A percentile compares a stretch with the other conserved stretches of the same genome.
Evolutionary conservation across 1,140 invertebrate genomes (phyloP).

Genomic region (Drosophila insularis): DNA sequence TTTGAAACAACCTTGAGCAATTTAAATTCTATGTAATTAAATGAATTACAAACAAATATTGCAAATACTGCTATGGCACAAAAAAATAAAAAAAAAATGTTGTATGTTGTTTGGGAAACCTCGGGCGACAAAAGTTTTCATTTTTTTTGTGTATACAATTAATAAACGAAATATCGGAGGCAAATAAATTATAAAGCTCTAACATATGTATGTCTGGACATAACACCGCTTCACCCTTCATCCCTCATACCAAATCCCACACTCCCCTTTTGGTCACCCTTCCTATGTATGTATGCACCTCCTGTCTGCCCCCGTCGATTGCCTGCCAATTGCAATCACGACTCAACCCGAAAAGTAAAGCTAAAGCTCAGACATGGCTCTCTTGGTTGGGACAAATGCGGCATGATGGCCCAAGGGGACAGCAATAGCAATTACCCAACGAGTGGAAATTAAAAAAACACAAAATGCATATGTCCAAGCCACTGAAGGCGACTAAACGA

Average conservation of each 20-base stretch:
- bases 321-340: slow-evolving; percentile 74
- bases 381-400: slow-evolving; percentile 71
- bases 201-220: slow-evolving; percentile 69
- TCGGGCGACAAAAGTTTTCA: slow-evolving; percentile 19
- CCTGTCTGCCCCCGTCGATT: slow-evolving; percentile 5
- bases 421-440: slow-evolving; percentile 68
- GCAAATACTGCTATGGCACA: slow-evolving; percentile 10
- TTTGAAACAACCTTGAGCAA: slow-evolving; percentile 62
- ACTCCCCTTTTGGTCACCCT: not conserved
- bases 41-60: slow-evolving; percentile 66
- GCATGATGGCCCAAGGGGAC: slow-evolving; percentile 77
- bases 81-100: slow-evolving; percentile 38
- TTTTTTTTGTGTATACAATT: slow-evolving; percentile 60
- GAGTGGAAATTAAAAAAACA: slow-evolving; percentile 55
- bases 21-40: slow-evolving; percentile 73
- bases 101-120: slow-evolving; percentile 4
- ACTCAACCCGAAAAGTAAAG: slow-evolving; percentile 52
- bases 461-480: slow-evolving; percentile 32
- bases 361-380: slow-evolving; percentile 54
- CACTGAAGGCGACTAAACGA: slow-evolving; percentile 10
- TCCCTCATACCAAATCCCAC: not conserved
- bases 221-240: slow-evolving; percentile 21
- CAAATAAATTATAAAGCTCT: slow-evolving; percentile 72
- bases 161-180: slow-evolving; percentile 72
- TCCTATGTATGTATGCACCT: not conserved